Percentiles rank a stretch among this genome's conserved stretches.
These are phyloP conservation scores for Drosophila funebris DNA, from an alignment of 1,140 invertebrate genomes.

Conservation along the genomic window DNA sequence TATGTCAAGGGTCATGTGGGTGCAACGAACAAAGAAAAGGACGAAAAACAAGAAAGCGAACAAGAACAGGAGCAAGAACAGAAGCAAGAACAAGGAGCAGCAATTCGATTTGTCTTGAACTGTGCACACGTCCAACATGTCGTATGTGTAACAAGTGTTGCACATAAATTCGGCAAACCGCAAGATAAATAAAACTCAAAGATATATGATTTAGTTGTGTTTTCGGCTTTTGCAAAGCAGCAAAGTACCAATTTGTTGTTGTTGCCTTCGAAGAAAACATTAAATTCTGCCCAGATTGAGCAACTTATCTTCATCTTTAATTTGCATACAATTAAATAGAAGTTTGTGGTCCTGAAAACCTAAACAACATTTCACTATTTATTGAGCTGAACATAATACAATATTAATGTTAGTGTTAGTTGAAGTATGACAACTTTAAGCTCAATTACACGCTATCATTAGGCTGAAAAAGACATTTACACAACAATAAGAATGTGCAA, in stretches of 20 bases:
- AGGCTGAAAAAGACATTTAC: background rate
- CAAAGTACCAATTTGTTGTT: constrained; percentile 33
- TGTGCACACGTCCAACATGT: constrained; percentile 60
- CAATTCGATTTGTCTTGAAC: constrained; percentile 70
- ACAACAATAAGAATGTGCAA: background rate
- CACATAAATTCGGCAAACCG: constrained; percentile 62
- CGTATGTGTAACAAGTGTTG: constrained; percentile 73
- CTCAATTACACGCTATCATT: background rate
- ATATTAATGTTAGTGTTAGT: background rate
- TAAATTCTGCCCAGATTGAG: background rate
- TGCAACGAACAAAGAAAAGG: constrained; percentile 25
- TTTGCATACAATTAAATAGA: background rate
- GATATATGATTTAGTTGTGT: constrained; percentile 14
- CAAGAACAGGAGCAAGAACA: background rate
- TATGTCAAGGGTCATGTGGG: constrained; percentile 45
- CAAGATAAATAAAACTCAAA: constrained; percentile 34
- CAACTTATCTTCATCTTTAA: background rate
- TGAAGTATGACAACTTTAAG: background rate
- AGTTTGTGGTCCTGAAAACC: background rate
- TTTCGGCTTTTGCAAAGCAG: background rate
- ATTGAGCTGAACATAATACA: background rate
- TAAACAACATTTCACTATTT: background rate
- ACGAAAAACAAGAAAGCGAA: background rate
- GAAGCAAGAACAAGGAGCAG: background rate
- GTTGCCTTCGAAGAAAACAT: background rate